Conservation (phyloP, 2,113 vertebrate species). For the Chloropsis hardwickii region DNA sequence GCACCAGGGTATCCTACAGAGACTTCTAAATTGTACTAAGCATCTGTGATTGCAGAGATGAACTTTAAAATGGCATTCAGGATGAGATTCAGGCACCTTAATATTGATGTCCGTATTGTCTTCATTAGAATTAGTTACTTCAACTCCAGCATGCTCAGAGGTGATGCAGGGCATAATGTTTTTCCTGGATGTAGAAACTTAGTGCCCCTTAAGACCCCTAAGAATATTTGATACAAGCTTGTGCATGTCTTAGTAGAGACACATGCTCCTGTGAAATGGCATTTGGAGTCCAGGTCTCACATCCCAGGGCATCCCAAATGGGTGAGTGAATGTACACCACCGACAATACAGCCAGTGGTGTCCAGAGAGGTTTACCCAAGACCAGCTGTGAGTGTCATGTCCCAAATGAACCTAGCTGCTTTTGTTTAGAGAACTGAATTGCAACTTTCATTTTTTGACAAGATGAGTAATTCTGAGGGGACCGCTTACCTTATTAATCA, state of each 20-base stretch:
- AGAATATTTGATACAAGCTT: background rate
- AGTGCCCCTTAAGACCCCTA: background rate
- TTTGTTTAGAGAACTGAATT: background rate
- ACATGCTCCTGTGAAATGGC: background rate
- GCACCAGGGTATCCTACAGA: background rate
- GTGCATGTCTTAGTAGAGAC: background rate
- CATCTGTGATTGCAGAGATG: background rate
- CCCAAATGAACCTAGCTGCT: background rate
- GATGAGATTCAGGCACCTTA: background rate
- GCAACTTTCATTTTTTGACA: background rate
- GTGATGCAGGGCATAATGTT: background rate
- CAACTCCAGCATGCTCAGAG: background rate
- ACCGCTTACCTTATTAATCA: rapidly evolving
- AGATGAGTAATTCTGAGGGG: background rate
- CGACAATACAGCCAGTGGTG: background rate
- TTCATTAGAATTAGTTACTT: background rate
- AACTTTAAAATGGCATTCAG: background rate
- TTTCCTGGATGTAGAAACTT: background rate
- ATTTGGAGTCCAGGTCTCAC: background rate
- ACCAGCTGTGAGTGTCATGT: background rate
- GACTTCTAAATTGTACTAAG: background rate
- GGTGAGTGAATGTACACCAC: background rate
- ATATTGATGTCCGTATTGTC: background rate
- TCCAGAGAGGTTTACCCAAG: background rate
- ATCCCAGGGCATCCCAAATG: background rate